Evolutionary conservation across 2,113 vertebrate genomes (phyloP).

Genomic region (Galeopterus variegatus): DNA sequence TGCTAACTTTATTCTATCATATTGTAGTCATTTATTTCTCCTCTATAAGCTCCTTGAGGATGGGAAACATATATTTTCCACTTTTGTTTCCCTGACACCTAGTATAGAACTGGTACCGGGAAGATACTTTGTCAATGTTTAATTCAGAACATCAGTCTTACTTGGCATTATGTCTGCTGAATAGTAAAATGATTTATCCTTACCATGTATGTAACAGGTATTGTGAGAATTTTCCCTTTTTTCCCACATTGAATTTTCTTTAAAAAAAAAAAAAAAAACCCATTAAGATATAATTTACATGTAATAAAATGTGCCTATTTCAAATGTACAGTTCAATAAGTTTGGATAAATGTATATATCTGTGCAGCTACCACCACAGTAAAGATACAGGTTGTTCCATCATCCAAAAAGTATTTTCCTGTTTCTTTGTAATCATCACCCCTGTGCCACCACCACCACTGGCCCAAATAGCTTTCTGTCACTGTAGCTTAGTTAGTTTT

Average conservation of each 20-base stretch:
- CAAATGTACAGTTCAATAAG: neutral
- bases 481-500: neutral
- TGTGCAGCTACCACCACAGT: neutral
- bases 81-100: slow-evolving; percentile 13
- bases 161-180: neutral
- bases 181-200: neutral
- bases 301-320: neutral
- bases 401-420: neutral
- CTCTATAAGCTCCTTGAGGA: neutral
- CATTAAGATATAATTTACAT: neutral
- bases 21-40: neutral
- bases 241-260: neutral
- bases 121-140: neutral
- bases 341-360: neutral
- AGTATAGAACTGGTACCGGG: neutral
- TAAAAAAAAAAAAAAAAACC: neutral
- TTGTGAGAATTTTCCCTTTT: neutral
- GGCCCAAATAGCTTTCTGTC: neutral
- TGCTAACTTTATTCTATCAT: neutral
- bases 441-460: neutral
- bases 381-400: neutral
- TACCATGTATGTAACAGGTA: neutral
- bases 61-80: neutral
- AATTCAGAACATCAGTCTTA: neutral
- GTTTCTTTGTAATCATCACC: neutral